Evolutionary conservation across 2,888 invertebrate genomes (phyloP).

Genomic region (Drosophila borealis): DNA sequence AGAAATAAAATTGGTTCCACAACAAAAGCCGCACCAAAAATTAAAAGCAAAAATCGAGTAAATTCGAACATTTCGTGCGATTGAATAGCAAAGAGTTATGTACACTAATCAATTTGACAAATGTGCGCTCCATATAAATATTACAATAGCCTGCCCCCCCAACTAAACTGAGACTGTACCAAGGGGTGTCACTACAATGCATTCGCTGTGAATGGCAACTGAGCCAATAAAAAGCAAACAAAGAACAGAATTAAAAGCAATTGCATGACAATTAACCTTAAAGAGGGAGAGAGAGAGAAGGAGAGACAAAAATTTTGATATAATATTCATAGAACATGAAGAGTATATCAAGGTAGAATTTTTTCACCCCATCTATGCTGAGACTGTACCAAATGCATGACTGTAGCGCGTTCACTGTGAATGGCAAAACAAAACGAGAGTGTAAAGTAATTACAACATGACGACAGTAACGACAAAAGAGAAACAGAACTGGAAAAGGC

Average conservation of each 20-base stretch:
- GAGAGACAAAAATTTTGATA: too few relatives aligned
- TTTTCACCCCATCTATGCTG: not conserved
- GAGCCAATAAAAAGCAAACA: slow-evolving; percentile 15
- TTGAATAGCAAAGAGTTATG: slow-evolving; percentile 11
- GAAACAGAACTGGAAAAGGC: slow-evolving; percentile 1
- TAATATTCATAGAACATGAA: not conserved
- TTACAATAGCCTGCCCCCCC: slow-evolving; percentile 1
- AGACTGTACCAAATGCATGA: slow-evolving; percentile 6
- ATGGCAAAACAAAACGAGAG: slow-evolving; percentile 26
- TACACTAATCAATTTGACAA: slow-evolving; percentile 38
- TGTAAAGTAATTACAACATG: not conserved
- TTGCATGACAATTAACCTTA: not conserved
- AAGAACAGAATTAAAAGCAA: slow-evolving; percentile 27
- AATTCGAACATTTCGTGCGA: slow-evolving; percentile 55
- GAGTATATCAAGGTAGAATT: not conserved
- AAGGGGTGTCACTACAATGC: too few relatives aligned
- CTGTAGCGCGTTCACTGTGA: not conserved
- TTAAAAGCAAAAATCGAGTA: slow-evolving; percentile 58
- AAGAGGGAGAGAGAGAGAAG: too few relatives aligned
- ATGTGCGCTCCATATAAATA: slow-evolving; percentile 23
- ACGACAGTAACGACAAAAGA: slow-evolving; percentile 6
- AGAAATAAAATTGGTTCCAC: slow-evolving; percentile 30
- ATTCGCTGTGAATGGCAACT: not conserved
- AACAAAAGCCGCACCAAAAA: slow-evolving; percentile 64
- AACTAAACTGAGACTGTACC: slow-evolving; percentile 15